Percentiles rank a stretch among this genome's conserved stretches.
phyloP scores from a whole-genome alignment of 2,888 invertebrate genomes.

The Pterobdella sp. region DNA sequence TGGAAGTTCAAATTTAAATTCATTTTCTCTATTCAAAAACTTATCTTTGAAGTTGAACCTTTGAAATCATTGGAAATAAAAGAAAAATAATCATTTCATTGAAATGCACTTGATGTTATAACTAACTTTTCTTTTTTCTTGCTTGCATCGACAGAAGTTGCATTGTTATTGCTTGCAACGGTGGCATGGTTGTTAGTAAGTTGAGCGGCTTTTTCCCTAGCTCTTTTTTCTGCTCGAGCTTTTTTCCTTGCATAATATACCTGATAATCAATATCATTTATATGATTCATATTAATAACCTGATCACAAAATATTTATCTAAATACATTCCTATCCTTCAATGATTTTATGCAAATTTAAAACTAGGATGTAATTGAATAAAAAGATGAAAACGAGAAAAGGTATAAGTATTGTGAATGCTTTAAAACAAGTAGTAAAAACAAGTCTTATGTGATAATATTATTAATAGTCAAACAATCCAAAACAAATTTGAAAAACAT shows the following conservation, averaged over 20 bases:
- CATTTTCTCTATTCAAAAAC: too few relatives aligned
- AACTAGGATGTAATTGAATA: not conserved
- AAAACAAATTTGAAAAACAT: too few relatives aligned
- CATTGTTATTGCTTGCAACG: not conserved
- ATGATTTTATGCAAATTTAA: not conserved
- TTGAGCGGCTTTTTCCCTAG: constrained; percentile 27
- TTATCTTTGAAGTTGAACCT: too few relatives aligned
- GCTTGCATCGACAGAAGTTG: not conserved
- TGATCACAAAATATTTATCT: not conserved
- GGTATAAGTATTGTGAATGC: too few relatives aligned
- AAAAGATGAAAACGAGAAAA: too few relatives aligned
- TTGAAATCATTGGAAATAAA: too few relatives aligned
- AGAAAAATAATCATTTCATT: too few relatives aligned
- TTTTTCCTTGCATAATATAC: constrained; percentile 31
- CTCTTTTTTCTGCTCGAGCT: constrained; percentile 29
- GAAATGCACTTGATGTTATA: too few relatives aligned
- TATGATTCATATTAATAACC: not conserved
- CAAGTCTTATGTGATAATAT: too few relatives aligned
- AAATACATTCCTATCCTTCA: not conserved
- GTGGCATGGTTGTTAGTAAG: not conserved
- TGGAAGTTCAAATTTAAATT: too few relatives aligned
- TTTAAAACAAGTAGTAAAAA: too few relatives aligned
- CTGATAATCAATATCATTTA: constrained; percentile 8
- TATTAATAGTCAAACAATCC: too few relatives aligned
- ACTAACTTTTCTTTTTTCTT: constrained; percentile 41